Conservation (phyloP, 2,888 invertebrate species). For the Carterocephalus palaemon region DNA sequence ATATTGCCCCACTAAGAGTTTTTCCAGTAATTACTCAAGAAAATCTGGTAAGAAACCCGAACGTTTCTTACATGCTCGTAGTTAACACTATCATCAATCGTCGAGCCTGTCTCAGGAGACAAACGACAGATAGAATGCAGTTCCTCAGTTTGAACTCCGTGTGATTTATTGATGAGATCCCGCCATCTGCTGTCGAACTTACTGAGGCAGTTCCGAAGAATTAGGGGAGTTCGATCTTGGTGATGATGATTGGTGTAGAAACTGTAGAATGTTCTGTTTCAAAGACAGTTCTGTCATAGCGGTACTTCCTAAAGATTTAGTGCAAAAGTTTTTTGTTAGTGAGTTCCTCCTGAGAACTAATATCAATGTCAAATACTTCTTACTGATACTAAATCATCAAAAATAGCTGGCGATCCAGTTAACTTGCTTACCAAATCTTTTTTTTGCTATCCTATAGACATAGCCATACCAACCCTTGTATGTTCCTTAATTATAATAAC, state of each 20-base stretch:
- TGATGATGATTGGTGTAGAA: too few species aligned
- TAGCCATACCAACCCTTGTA: too few species aligned
- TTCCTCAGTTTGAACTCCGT: constrained; percentile 21
- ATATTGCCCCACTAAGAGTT: background rate
- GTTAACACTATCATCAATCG: constrained; percentile 21
- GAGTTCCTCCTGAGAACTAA: too few species aligned
- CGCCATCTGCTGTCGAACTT: constrained; percentile 7
- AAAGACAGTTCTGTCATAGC: too few species aligned
- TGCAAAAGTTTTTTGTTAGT: too few species aligned
- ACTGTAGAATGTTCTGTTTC: constrained; percentile 4
- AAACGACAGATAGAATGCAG: constrained; percentile 32
- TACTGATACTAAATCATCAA: too few species aligned
- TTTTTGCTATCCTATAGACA: too few species aligned
- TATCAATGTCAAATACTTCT: too few species aligned
- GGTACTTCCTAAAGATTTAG: too few species aligned
- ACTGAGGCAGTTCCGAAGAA: background rate
- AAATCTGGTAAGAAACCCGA: constrained; percentile 11
- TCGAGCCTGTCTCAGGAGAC: constrained; percentile 27
- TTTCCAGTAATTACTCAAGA: constrained; percentile 12
- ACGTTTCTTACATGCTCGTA: constrained; percentile 13
- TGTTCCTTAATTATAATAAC: too few species aligned
- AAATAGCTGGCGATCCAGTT: too few species aligned
- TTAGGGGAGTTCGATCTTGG: constrained; percentile 1
- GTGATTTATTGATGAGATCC: constrained; percentile 31
- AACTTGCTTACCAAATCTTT: too few species aligned